Conservation (phyloP, 2,113 vertebrate genomes). For the Petrocephalus zakoni region DNA sequence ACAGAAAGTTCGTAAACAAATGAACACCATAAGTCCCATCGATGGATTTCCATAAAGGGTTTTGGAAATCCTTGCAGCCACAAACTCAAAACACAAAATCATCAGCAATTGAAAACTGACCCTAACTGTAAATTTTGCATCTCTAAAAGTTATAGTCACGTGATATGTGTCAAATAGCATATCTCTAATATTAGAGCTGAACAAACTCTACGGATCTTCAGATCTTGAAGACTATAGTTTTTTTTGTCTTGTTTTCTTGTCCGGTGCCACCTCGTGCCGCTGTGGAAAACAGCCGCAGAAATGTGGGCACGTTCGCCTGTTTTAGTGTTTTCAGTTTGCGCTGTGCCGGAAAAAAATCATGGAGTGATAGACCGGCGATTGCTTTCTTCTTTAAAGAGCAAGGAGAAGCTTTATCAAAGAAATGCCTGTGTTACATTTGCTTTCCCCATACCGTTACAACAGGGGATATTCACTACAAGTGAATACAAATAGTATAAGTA, state of each 20-base stretch:
- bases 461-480: slow-evolving; percentile 66
- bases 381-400: slow-evolving; percentile 4
- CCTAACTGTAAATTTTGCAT: background rate
- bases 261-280: background rate
- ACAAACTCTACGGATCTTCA: background rate
- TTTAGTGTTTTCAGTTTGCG: background rate
- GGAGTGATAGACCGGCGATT: background rate
- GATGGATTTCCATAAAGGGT: background rate
- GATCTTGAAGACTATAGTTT: background rate
- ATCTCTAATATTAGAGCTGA: background rate
- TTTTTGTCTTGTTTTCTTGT: no score
- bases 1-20: background rate
- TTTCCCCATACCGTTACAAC: background rate
- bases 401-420: background rate
- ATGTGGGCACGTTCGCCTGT: background rate
- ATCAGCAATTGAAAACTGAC: background rate
- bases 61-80: background rate
- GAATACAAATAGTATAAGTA: slow-evolving; percentile 55
- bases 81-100: slow-evolving; percentile 17
- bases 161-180: background rate
- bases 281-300: background rate
- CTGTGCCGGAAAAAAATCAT: background rate
- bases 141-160: background rate
- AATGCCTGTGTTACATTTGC: slow-evolving; percentile 12
- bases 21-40: background rate